These are phyloP conservation scores for Trachelus iudaicus DNA, from an alignment of 2,888 invertebrate genomes.

Conservation along the genomic window DNA sequence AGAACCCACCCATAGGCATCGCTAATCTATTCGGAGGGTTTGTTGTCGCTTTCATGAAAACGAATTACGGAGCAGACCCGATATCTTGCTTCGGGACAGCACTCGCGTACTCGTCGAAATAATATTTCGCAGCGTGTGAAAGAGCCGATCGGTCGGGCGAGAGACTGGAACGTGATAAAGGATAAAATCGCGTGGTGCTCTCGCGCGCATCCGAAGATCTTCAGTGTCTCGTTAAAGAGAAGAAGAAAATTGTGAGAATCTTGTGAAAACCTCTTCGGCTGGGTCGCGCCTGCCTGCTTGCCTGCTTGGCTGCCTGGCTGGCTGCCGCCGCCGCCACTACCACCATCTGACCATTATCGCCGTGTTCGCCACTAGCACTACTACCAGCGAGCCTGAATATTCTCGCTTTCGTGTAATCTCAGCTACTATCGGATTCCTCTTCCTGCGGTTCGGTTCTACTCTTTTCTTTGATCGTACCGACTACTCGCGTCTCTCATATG, in stretches of 20 bases:
- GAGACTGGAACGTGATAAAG: conserved; percentile 18
- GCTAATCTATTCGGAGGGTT: conserved; percentile 13
- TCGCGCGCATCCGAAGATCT: conserved; percentile 13
- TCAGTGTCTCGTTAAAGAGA: neutral
- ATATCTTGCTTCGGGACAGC: conserved; percentile 35
- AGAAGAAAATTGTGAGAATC: neutral
- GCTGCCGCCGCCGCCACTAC: neutral
- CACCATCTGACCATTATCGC: neutral
- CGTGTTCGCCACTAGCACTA: neutral
- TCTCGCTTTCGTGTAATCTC: neutral
- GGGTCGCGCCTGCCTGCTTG: conserved; percentile 1
- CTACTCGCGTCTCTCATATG: neutral
- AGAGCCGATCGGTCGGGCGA: conserved; percentile 16
- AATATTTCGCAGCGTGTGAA: conserved; percentile 26
- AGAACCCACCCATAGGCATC: neutral
- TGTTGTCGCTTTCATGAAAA: conserved; percentile 50
- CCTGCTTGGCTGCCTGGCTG: conserved; percentile 1
- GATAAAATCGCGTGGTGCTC: conserved; percentile 12
- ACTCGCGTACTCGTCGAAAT: conserved; percentile 36
- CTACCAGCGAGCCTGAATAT: neutral
- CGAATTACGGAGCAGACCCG: conserved; percentile 40
- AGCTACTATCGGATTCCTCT: neutral
- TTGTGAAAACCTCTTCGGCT: neutral
- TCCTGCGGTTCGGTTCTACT: neutral
- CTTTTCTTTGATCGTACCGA: neutral